phyloP scores from a whole-genome alignment of 2,797 vertebrate species.

The Chaenodraco wilsoni region DNA sequence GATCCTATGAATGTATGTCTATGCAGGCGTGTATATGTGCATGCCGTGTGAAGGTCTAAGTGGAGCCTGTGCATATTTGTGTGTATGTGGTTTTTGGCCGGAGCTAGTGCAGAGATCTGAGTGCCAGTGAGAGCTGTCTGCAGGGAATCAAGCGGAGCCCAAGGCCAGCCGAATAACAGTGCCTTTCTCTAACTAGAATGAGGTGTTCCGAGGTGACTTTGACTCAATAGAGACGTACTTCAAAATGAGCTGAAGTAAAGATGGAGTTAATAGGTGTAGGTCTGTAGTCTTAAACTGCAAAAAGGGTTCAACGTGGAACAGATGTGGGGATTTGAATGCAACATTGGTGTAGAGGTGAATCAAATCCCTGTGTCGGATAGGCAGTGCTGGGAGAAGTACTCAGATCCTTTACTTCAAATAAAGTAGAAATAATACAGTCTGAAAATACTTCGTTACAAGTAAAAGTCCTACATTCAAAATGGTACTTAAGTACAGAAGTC shows the following conservation, averaged over 20 bases:
- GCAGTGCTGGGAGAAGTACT: no score
- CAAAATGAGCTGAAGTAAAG: constrained; percentile 18
- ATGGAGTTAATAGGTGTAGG: neutral
- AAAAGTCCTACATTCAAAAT: no score
- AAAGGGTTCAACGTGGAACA: neutral
- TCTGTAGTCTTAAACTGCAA: constrained; percentile 4
- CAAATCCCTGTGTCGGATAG: neutral
- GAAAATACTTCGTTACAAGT: no score
- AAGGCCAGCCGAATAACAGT: constrained; percentile 58
- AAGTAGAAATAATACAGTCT: no score
- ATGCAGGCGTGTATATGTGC: constrained; percentile 44
- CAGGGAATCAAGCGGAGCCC: constrained; percentile 63
- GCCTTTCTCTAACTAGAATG: constrained; percentile 45
- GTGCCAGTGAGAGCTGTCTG: constrained; percentile 63
- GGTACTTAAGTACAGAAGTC: no score
- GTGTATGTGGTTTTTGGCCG: constrained; percentile 71
- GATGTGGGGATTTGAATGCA: neutral
- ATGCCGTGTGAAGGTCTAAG: constrained; percentile 50
- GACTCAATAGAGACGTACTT: constrained; percentile 20
- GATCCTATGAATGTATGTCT: constrained; percentile 21
- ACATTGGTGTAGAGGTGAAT: neutral
- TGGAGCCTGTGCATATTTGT: constrained; percentile 51
- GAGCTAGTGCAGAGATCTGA: constrained; percentile 39
- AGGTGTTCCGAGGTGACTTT: constrained; percentile 43
- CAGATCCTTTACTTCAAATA: no score